phyloP scores from a whole-genome alignment of 1,140 invertebrate species.

The Ditylenchus dipsaci region DNA sequence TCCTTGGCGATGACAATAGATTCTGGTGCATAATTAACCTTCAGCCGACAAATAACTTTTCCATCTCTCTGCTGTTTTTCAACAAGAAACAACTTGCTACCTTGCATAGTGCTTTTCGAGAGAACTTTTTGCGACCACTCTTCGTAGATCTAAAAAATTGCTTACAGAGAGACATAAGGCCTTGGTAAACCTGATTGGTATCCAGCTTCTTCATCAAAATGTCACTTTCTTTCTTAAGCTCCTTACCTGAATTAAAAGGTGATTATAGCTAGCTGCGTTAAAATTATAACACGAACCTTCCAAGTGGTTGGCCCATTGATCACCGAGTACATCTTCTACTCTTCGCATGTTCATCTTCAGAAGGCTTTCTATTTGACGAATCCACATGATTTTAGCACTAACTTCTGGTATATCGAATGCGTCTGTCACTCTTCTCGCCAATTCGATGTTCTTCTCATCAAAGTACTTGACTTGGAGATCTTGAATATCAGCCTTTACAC shows the following conservation, averaged over 20 bases:
- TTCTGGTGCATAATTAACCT: slow-evolving; percentile 95
- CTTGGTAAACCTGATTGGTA: slow-evolving; percentile 64
- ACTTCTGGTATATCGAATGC: slow-evolving; percentile 8
- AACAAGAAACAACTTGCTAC: slow-evolving; percentile 87
- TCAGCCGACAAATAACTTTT: slow-evolving; percentile 73
- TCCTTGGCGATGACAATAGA: slow-evolving; percentile 97
- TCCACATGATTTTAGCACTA: slow-evolving; percentile 96
- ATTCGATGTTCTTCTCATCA: slow-evolving; percentile 62
- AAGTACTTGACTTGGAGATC: slow-evolving; percentile 96
- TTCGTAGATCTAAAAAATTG: slow-evolving; percentile 74
- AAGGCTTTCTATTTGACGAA: slow-evolving; percentile 91
- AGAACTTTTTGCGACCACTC: slow-evolving; percentile 90
- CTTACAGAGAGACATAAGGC: no score
- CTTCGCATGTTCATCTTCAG: slow-evolving; percentile 90
- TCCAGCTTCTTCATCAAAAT: slow-evolving; percentile 94
- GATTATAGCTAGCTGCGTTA: neutral
- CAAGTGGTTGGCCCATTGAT: slow-evolving; percentile 98
- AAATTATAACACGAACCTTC: slow-evolving; percentile 67
- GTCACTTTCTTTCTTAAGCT: slow-evolving; percentile 92
- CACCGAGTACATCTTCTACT: slow-evolving; percentile 91
- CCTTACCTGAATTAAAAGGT: slow-evolving; percentile 59
- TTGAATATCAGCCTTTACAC: slow-evolving; percentile 98
- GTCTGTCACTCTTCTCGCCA: slow-evolving; percentile 9
- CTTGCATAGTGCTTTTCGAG: slow-evolving; percentile 84
- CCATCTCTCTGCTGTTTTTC: slow-evolving; percentile 66